phyloP scores from a whole-genome alignment of 2,888 invertebrate species.

The Tribolium freemani region DNA sequence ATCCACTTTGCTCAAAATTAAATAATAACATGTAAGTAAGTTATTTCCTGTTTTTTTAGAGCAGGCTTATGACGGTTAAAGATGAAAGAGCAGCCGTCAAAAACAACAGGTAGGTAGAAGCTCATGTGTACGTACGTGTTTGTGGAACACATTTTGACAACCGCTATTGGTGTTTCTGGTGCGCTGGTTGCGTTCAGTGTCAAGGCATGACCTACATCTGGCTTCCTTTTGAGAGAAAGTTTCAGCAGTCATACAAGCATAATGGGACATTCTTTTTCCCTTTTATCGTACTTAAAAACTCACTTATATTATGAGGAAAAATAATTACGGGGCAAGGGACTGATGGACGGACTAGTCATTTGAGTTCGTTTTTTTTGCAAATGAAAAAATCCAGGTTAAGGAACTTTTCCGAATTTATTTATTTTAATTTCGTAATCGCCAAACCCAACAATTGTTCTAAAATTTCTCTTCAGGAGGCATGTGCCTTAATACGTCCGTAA shows the following conservation, averaged over 20 bases:
- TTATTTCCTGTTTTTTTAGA: constrained; percentile 13
- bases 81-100: constrained; percentile 17
- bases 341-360: too few relatives aligned
- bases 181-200: constrained; percentile 42
- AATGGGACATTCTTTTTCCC: constrained; percentile 48
- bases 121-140: constrained; percentile 23
- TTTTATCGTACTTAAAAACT: constrained; percentile 45
- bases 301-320: constrained; percentile 27
- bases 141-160: constrained; percentile 45
- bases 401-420: too few relatives aligned
- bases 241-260: constrained; percentile 43
- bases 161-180: constrained; percentile 45
- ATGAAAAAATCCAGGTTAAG: too few relatives aligned
- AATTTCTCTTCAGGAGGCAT: too few relatives aligned
- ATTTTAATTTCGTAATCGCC: too few relatives aligned
- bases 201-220: constrained; percentile 44
- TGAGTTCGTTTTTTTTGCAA: too few relatives aligned
- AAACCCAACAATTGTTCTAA: too few relatives aligned
- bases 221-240: constrained; percentile 45
- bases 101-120: constrained; percentile 11
- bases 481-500: too few relatives aligned
- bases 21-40: constrained; percentile 4
- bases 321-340: neutral
- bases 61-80: neutral
- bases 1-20: neutral